Percentiles rank a stretch among this genome's conserved stretches.
Conservation (phyloP, 1,140 invertebrate genomes). For the Bradynema listronoti region DNA sequence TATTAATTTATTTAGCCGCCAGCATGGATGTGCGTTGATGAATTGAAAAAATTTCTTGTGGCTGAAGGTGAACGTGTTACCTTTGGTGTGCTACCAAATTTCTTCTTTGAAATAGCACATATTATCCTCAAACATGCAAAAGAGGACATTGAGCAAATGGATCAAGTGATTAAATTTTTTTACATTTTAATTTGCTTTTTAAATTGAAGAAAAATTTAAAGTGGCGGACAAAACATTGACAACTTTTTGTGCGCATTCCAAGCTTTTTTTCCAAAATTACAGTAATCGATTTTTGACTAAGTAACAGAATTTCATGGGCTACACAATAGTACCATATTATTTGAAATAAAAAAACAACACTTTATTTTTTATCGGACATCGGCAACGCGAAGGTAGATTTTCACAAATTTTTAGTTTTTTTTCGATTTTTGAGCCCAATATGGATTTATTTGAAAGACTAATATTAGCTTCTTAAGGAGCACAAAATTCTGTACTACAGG, state of each 20-base stretch:
- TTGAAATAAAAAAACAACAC: not conserved
- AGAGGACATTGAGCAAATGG: conserved; percentile 72
- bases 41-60: conserved; percentile 73
- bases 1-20: conserved; percentile 62
- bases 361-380: no score
- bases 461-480: no score
- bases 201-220: not conserved
- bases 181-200: not conserved
- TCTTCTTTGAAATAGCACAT: conserved; percentile 84
- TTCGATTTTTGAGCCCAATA: no score
- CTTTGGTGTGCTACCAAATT: conserved; percentile 71
- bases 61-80: conserved; percentile 72
- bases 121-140: conserved; percentile 70
- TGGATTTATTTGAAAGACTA: no score
- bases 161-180: conserved; percentile 62
- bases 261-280: not conserved
- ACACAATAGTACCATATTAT: not conserved
- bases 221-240: not conserved
- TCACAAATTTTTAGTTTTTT: no score
- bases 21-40: conserved; percentile 84
- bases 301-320: not conserved
- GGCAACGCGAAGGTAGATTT: no score
- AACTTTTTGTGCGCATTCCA: not conserved
- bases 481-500: no score
- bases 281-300: not conserved